Percentiles rank a stretch among this genome's conserved stretches.
Evolutionary conservation across 1,140 invertebrate genomes (phyloP).

Genomic region (Hyles vespertilio): DNA sequence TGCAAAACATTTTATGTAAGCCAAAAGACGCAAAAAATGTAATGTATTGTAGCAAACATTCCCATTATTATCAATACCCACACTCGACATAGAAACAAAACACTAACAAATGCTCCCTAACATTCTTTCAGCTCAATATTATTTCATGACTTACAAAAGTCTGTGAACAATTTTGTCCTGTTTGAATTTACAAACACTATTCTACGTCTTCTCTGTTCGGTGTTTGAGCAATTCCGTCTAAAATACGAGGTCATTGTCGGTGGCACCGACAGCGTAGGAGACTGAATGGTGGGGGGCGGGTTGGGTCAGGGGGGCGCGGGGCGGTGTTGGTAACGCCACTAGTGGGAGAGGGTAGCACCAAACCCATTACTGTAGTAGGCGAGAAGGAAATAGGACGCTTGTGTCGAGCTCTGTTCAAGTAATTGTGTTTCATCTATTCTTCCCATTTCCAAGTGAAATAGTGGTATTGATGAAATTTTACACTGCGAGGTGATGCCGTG

Average conservation of each 20-base stretch:
- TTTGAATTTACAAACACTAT: constrained; percentile 29
- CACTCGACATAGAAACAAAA: no score
- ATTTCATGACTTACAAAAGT: no score
- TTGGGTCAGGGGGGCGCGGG: constrained; percentile 25
- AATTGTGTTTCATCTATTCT: constrained; percentile 65
- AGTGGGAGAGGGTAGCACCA: constrained; percentile 44
- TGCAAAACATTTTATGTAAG: no score
- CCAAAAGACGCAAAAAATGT: no score
- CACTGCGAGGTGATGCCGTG: constrained; percentile 8
- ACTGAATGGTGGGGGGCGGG: constrained; percentile 33
- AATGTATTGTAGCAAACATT: no score
- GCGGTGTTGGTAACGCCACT: constrained; percentile 35
- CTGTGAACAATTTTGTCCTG: not conserved
- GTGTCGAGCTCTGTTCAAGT: constrained; percentile 64
- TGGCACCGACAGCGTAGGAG: constrained; percentile 59
- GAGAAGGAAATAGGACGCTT: constrained; percentile 65
- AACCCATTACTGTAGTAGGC: constrained; percentile 63
- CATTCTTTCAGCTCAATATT: no score
- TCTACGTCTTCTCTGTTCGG: constrained; percentile 62
- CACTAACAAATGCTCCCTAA: no score
- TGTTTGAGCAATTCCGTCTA: constrained; percentile 71
- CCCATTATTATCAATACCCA: no score
- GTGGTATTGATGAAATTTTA: constrained; percentile 32
- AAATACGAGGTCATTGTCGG: constrained; percentile 74
- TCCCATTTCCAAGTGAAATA: constrained; percentile 39